Evolutionary conservation across 2,888 invertebrate species (phyloP).

Genomic region (Harpagoxenus sublaevis): DNA sequence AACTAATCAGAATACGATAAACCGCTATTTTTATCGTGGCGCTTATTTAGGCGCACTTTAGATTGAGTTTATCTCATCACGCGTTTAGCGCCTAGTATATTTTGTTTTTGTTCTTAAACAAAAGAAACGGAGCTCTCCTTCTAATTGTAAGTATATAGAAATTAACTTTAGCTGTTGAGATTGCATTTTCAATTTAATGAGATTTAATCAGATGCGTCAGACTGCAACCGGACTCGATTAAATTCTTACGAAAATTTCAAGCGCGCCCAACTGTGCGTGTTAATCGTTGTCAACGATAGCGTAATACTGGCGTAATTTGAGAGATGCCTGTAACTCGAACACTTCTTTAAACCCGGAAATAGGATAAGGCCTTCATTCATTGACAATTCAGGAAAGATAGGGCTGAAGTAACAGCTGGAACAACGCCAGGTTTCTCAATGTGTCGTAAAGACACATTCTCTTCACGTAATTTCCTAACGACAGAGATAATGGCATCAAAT

Average conservation of each 20-base stretch:
- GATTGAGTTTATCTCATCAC: not conserved
- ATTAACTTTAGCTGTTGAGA: not conserved
- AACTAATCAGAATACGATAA: not conserved
- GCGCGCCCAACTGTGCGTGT: not conserved
- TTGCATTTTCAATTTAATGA: not conserved
- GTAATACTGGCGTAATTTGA: conserved; percentile 34
- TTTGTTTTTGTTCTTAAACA: not conserved
- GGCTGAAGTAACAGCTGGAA: conserved; percentile 52
- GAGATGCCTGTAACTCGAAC: conserved; percentile 31
- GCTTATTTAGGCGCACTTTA: not conserved
- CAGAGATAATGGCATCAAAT: not conserved
- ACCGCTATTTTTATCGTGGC: not conserved
- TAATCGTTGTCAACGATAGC: conserved; percentile 39
- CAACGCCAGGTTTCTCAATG: conserved; percentile 53
- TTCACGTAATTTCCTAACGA: not conserved
- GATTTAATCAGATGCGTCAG: not conserved
- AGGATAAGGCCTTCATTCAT: conserved; percentile 58
- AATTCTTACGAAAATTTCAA: not conserved
- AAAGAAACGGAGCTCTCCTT: not conserved
- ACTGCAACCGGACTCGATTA: not conserved
- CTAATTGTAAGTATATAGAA: not conserved
- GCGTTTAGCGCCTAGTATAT: not conserved
- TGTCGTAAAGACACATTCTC: not conserved
- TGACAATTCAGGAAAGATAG: conserved; percentile 46
- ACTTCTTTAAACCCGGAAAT: conserved; percentile 52